Evolutionary conservation across 1,140 invertebrate species (phyloP).

Genomic region (Leptonema lineaticorne): DNA sequence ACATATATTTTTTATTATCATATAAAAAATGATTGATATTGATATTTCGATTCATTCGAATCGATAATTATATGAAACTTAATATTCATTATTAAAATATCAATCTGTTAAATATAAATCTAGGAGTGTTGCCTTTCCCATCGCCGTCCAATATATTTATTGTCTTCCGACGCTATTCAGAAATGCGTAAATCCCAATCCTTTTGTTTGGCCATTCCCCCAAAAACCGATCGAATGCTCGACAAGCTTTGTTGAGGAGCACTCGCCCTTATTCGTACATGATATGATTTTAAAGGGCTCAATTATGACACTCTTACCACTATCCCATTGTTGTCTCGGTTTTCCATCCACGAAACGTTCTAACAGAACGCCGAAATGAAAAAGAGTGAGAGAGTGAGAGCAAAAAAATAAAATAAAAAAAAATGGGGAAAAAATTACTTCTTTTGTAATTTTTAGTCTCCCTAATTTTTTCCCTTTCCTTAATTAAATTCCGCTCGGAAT

Average conservation of each 20-base stretch:
- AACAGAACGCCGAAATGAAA: too few relatives aligned
- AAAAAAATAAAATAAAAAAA: too few relatives aligned
- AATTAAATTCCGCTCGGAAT: too few relatives aligned
- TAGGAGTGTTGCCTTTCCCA: not conserved
- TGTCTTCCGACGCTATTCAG: not conserved
- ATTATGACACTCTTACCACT: slow-evolving; percentile 17
- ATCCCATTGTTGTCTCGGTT: not conserved
- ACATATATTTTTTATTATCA: not conserved
- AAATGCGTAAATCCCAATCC: not conserved
- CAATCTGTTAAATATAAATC: too few relatives aligned
- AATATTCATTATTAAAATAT: not conserved
- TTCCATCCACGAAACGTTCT: too few relatives aligned
- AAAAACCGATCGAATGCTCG: slow-evolving; percentile 14
- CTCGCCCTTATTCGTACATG: slow-evolving; percentile 2
- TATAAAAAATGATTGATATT: not conserved
- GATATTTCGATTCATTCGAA: not conserved
- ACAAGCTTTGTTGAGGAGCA: slow-evolving; percentile 14
- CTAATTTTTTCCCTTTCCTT: too few relatives aligned
- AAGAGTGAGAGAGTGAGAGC: too few relatives aligned
- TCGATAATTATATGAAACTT: not conserved
- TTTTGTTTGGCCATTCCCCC: slow-evolving; percentile 21
- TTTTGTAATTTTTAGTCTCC: too few relatives aligned
- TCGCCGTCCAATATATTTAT: not conserved
- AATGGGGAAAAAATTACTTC: too few relatives aligned
- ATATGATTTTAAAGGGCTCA: slow-evolving; percentile 24